Base-by-base conservation (phyloP, 2,113 vertebrate species). In the Myrmecophaga tridactyla region DNA sequence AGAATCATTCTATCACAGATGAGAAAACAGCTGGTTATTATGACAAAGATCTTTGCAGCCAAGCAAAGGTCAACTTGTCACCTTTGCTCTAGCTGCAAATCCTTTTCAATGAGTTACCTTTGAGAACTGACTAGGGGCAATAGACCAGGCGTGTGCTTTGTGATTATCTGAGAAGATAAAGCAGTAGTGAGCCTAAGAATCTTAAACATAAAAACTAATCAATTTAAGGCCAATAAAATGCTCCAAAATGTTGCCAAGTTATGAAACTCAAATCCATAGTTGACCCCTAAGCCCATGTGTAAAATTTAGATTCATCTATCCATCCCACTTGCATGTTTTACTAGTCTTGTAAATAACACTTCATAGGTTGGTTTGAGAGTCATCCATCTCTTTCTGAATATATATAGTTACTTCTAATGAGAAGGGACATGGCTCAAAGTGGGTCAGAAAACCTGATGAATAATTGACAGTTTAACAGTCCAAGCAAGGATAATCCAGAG, bases 1-100 rank as follows among this genome's bases (percentile, higher is more conserved):
- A 81, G 62, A 93, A 84, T 81, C 20, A 1, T 96, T 97, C 86
- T 96, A 46, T 53, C 69, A 14, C 14, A 93, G 84, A 56, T 67
- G 95, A 90, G 89, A 94, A 96, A 94, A 83, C 53, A 89, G 78
- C 90, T 94, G 80, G 81, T 95, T 95, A 94, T 95, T 96, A 89
- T 62, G 94, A 94, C 46, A 78, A 94, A 94, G 87, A 67, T 93
- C 85, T 97, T 90, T 89, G 78, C 58, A 73, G 78, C n/a, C 72
- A 75, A n/a, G 82, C 36, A 86, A 97, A 92, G 78, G 80, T 92
- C 92, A 93, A 27, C 94, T 86, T 93, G 92, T 86, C 84, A 89
- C 91, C 90, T 93, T 90, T 90, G 92, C 65, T 95, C 29, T 34
- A 63, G 41, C 67, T 93, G 83, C 80, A 94, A 91, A 94, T 94